phyloP scores from a whole-genome alignment of 2,888 invertebrate species.

The Eumacrocentrus americanus region DNA sequence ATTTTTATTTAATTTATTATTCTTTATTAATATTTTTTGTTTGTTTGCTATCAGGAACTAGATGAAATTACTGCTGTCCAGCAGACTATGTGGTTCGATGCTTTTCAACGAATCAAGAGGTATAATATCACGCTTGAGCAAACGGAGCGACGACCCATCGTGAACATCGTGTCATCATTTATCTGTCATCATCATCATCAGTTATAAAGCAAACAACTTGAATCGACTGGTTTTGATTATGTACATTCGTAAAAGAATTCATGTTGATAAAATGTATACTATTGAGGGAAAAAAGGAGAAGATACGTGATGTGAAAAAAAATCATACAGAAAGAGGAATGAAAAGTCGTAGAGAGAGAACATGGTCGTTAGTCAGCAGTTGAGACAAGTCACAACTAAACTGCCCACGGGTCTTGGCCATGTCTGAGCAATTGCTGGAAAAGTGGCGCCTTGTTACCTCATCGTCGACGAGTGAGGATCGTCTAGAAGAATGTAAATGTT shows the following conservation, averaged over 20 bases:
- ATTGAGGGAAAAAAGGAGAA: background rate
- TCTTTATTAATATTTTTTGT: background rate
- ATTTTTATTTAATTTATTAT: background rate
- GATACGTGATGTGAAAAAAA: background rate
- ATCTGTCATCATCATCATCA: background rate
- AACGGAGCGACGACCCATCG: slow-evolving; percentile 15
- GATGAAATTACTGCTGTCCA: slow-evolving; percentile 6
- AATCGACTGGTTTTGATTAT: background rate
- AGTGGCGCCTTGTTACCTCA: slow-evolving; percentile 2
- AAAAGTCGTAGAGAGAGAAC: background rate
- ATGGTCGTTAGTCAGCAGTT: too few relatives aligned
- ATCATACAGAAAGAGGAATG: background rate
- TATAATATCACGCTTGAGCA: slow-evolving; percentile 15
- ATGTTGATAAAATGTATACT: background rate
- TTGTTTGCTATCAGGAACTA: background rate
- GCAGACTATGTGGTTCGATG: slow-evolving; percentile 8
- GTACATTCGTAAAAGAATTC: background rate
- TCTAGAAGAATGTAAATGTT: background rate
- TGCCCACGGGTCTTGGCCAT: slow-evolving; percentile 5
- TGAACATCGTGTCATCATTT: background rate
- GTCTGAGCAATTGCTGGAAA: background rate
- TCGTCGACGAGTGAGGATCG: background rate
- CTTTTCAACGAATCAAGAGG: slow-evolving; percentile 14
- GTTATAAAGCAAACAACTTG: background rate
- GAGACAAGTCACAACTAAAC: background rate